Base-by-base conservation (phyloP, 1,140 invertebrate species). In the Dreissena polymorpha region DNA sequence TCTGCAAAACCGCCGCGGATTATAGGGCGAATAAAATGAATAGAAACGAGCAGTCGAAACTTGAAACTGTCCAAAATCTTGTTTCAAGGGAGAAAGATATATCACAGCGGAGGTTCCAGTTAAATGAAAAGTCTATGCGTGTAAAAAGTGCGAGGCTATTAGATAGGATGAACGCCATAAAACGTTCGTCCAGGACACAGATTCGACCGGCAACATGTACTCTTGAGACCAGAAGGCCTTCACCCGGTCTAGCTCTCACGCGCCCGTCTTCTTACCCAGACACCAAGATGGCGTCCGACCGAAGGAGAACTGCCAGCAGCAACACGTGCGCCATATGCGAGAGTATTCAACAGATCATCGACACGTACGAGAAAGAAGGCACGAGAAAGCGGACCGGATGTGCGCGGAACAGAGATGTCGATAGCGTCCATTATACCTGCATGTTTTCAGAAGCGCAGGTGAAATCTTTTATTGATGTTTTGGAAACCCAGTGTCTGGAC, bases 1-100 rank as follows among this genome's bases (percentile, higher is more conserved):
- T 82, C 71, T 82, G 79, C 79, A 82, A 82, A 74, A 82, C 79
- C 12, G 27, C 53, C 21, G 79, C 79, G 0, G 79, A 82, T 29
- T 67, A 55, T 53, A 82, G 65, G 53, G 79, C 79, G n/a, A 82
- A 82, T 29, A 82, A 82, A 29, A 21, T 82, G 57, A 82, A 82
- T 60, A 65, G 79, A 27, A 74, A 72, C 51, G 79, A 82, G 39
- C 79, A 82, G 25, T 65, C 60, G 3, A 82, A 74, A 68, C 25
- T 82, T 16, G 64, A 74, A 67, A 29, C 16, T 25, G 21, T 82
- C 12, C 63, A 53, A 14, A 55, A 71, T 23, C 68, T 57, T 0
- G 79, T 82, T 18, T 16, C 64, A 2, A 82, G 74, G 67, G 79
- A 82, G 23, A 64, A 82, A 82, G 70, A 82, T 55, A 60, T 82